A percentile compares a stretch with the other conserved stretches of the same genome.
Conservation (phyloP, 2,888 invertebrate genomes). For the Tenthredo notha region DNA sequence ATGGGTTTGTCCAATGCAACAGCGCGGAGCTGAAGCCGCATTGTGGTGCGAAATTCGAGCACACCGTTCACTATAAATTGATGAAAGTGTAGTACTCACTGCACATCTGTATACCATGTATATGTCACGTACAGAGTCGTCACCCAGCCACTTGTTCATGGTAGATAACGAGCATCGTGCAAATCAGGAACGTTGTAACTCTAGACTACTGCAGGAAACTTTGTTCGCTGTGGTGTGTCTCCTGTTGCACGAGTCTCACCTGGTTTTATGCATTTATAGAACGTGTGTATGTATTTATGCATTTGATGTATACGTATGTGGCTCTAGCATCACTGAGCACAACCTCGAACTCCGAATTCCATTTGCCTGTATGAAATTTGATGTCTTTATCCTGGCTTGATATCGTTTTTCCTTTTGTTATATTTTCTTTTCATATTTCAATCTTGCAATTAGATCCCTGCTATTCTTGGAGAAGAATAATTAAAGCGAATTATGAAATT, state of each 20-base stretch:
- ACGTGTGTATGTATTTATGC: background rate
- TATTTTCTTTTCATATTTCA: background rate
- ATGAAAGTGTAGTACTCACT: conserved; percentile 8
- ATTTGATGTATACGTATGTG: background rate
- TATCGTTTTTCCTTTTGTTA: background rate
- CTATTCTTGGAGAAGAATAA: background rate
- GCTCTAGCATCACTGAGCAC: background rate
- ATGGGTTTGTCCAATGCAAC: conserved; percentile 11
- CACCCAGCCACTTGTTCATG: background rate
- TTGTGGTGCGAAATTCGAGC: background rate
- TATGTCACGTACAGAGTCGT: conserved; percentile 17
- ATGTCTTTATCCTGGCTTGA: background rate
- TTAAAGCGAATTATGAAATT: background rate
- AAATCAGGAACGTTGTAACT: conserved; percentile 30
- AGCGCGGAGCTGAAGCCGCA: background rate
- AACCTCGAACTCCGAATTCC: background rate
- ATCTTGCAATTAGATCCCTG: background rate
- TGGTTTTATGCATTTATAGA: background rate
- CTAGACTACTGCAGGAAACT: conserved; percentile 24
- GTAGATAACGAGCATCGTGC: conserved; percentile 24
- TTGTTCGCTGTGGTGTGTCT: conserved; percentile 32
- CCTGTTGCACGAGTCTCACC: conserved; percentile 33
- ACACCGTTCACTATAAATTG: background rate
- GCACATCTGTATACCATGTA: background rate
- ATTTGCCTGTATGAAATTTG: background rate